These are phyloP conservation scores for Scleropages formosus DNA, from an alignment of 2,797 vertebrate species.

Conservation along the genomic window DNA sequence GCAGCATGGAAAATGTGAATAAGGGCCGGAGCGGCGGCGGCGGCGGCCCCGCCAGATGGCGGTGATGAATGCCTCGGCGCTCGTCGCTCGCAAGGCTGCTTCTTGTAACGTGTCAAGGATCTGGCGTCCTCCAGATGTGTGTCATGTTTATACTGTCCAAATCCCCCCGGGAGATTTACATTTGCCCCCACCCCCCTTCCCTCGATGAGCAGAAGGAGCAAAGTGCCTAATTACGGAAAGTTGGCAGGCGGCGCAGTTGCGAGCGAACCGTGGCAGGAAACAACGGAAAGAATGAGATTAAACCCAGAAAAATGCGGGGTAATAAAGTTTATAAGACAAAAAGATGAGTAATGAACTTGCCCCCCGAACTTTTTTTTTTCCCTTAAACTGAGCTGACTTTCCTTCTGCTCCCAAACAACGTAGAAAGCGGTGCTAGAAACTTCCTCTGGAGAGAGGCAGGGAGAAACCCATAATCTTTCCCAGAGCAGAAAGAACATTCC, in stretches of 20 bases:
- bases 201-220: background rate
- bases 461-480: too few species aligned
- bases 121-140: conserved; percentile 54
- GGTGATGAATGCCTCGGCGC: conserved; percentile 38
- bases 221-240: conserved; percentile 35
- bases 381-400: background rate
- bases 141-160: conserved; percentile 52
- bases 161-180: conserved; percentile 47
- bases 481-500: too few species aligned
- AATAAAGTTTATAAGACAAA: conserved; percentile 42
- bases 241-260: conserved; percentile 30
- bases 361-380: conserved; percentile 7
- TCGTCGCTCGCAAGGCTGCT: conserved; percentile 44
- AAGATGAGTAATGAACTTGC: conserved; percentile 36
- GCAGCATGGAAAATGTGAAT: conserved; percentile 53
- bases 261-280: conserved; percentile 34
- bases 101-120: conserved; percentile 53
- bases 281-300: conserved; percentile 52
- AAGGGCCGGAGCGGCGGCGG: conserved; percentile 36
- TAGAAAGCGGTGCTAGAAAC: background rate
- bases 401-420: background rate
- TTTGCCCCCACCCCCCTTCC: conserved; percentile 33
- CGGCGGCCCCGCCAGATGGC: conserved; percentile 19
- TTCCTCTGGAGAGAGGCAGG: too few species aligned
- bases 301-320: conserved; percentile 47